phyloP scores from a whole-genome alignment of 2,888 invertebrate species.

The Ethmia dodecea region DNA sequence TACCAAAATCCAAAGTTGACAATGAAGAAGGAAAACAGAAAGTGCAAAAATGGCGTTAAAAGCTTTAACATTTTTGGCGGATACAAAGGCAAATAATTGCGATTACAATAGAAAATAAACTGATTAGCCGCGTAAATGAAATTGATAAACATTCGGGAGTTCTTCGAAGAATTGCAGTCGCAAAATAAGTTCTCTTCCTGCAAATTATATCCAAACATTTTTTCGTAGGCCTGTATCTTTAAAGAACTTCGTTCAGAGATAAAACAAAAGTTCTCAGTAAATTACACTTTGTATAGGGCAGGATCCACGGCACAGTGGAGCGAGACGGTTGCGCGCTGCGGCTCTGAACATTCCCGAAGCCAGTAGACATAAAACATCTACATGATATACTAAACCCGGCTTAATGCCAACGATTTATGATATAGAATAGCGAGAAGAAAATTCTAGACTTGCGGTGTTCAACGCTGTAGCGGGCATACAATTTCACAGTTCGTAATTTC shows the following conservation, averaged over 20 bases:
- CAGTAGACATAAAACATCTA: background rate
- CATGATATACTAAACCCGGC: background rate
- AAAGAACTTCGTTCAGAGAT: conserved; percentile 20
- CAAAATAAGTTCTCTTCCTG: too few relatives aligned
- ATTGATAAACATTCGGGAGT: too few relatives aligned
- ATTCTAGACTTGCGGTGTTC: conserved; percentile 23
- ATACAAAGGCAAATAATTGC: conserved; percentile 18
- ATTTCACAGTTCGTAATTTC: conserved; percentile 31
- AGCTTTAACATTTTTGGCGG: conserved; percentile 16
- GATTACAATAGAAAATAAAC: conserved; percentile 28
- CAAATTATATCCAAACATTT: conserved; percentile 7
- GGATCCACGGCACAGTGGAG: conserved; percentile 73
- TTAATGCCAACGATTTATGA: conserved; percentile 10
- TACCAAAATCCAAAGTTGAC: conserved; percentile 25
- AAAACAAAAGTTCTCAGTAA: conserved; percentile 47
- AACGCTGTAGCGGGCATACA: conserved; percentile 22
- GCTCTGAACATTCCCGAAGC: conserved; percentile 45
- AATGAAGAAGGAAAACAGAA: conserved; percentile 31
- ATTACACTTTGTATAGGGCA: conserved; percentile 56
- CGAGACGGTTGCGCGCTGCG: conserved; percentile 66
- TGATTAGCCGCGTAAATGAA: too few relatives aligned
- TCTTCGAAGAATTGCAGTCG: too few relatives aligned
- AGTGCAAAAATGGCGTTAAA: conserved; percentile 23
- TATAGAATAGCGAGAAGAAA: conserved; percentile 12
- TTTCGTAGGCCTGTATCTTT: conserved; percentile 6